A percentile compares a stretch with the other conserved stretches of the same genome.
phyloP scores from a whole-genome alignment of 2,113 vertebrate species.

The Setophaga coronata region DNA sequence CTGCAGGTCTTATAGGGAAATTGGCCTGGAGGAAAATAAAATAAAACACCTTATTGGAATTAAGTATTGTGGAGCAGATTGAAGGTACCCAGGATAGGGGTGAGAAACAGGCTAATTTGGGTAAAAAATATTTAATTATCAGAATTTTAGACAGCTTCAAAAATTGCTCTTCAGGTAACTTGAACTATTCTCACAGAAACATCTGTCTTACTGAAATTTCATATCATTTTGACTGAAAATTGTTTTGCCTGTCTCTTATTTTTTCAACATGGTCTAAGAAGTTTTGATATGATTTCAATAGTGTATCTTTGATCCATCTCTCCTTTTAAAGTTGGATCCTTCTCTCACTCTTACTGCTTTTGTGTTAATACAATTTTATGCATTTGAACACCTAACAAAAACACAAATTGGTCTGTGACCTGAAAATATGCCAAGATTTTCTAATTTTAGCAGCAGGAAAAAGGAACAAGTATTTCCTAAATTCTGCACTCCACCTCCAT shows the following conservation, averaged over 20 bases:
- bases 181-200: neutral
- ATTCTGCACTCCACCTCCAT: neutral
- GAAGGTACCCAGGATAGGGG: neutral
- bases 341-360: neutral
- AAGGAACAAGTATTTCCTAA: constrained; percentile 32
- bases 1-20: accelerated
- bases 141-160: neutral
- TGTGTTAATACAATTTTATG: neutral
- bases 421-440: constrained; percentile 57
- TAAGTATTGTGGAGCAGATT: neutral
- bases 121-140: neutral
- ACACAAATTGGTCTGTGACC: neutral
- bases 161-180: neutral
- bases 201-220: neutral
- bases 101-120: neutral
- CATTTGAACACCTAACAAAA: constrained; percentile 1
- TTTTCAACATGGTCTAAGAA: neutral
- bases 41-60: neutral
- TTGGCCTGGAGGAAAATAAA: neutral
- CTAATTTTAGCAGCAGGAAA: constrained; percentile 39
- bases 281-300: neutral
- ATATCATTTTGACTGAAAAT: neutral
- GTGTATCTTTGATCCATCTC: neutral
- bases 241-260: neutral
- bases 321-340: neutral